Base-by-base conservation (phyloP, 1,140 invertebrate species). In the Meteorus sp. region DNA sequence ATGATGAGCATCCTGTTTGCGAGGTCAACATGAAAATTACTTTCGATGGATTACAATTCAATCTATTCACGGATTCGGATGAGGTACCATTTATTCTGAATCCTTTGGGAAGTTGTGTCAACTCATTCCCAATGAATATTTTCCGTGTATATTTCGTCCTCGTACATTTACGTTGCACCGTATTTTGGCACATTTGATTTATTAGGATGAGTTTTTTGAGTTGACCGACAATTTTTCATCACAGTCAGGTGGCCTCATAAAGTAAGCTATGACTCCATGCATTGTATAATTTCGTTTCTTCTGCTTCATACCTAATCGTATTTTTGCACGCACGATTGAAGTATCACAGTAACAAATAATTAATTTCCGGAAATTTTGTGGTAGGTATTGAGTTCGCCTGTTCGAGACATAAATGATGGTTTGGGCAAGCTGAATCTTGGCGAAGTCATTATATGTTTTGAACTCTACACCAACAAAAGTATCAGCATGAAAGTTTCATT, bases 31-130 rank as follows among this genome's bases (percentile, higher is more conserved):
- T 77, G 53, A 86, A 86, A 60, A 81, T 89, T 56, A 82, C 81
- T 5, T 75, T 90, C 22, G 89, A 92, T 65, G 87, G 87, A 19
- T 56, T 90, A 1, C 85, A 87, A 63, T 56, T 92, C 1, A 85
- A 85, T 67, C 74, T 92, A 2, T 91, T 88, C 69, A 88, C 85
- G 31, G 89, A 90, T 65, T 84, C 86, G 51, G 88, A 90, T 59
- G 89, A 90, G 75, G 82, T 84, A 69, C 15, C 22, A n/a, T 50
- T 60, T 27, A 50, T 27, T 27, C 39, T 20, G 22, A 51, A 13
- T 25, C 2, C 15, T 55, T 27, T 41, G 15, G n/a, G 33, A 22
- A 43, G 7, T 19, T 31, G 29, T 50, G 43, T 52, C 33, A 13
- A 41, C 50, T 57, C 8, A 15, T 51, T 47, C 52, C 25, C 22